Evolutionary conservation across 2,113 vertebrate species (phyloP).

Genomic region (Notarius lentiginosus): DNA sequence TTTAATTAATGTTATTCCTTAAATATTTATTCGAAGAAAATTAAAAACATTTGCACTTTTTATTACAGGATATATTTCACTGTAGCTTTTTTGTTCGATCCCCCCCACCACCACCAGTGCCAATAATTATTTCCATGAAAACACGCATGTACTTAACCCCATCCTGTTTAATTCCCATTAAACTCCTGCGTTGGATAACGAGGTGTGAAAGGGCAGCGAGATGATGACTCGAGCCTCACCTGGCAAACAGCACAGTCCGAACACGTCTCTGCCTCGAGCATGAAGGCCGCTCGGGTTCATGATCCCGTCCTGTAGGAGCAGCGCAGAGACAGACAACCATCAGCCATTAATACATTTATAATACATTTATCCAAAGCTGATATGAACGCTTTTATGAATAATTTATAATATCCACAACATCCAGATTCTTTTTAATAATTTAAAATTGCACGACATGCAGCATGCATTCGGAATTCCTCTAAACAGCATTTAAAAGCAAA

Average conservation of each 20-base stretch:
- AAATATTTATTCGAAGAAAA: not conserved
- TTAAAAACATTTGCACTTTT: too few relatives aligned
- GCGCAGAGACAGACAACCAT: conserved; percentile 10
- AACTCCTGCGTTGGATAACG: not conserved
- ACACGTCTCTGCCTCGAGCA: conserved; percentile 67
- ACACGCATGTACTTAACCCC: not conserved
- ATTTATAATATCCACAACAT: not conserved
- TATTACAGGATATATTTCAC: not conserved
- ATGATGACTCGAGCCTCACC: conserved; percentile 55
- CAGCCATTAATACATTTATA: too few relatives aligned
- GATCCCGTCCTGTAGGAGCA: conserved; percentile 70
- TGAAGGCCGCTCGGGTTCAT: conserved; percentile 67
- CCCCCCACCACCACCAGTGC: not conserved
- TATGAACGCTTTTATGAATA: not conserved
- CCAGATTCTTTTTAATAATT: not conserved
- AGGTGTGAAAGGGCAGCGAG: not conserved
- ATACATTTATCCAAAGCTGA: too few relatives aligned
- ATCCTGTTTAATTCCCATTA: not conserved
- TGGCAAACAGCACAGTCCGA: conserved; percentile 73
- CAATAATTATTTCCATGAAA: not conserved
- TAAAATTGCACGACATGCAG: not conserved
- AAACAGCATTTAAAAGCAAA: too few relatives aligned
- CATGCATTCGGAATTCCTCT: not conserved
- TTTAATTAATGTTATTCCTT: not conserved
- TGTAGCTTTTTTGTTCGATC: too few relatives aligned